Base-by-base conservation (phyloP, 2,113 vertebrate species). In the Poeciliopsis prolifica region DNA sequence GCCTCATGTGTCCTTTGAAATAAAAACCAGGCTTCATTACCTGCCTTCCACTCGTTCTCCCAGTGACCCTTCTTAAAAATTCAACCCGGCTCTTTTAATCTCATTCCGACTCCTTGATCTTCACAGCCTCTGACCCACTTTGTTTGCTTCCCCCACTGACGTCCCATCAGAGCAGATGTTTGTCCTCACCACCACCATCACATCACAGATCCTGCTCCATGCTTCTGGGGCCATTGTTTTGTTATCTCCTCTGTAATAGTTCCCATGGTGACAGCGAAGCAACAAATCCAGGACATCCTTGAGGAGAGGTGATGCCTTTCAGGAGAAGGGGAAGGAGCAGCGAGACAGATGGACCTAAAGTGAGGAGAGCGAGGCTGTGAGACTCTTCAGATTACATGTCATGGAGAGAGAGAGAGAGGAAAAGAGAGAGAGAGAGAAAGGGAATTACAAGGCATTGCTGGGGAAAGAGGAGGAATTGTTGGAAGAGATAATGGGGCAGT, bases 211-310 rank as follows among this genome's bases (percentile, higher is more conserved):
- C 30, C 54, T 65, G 33, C 67, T 69, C 70, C 77, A 81, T 80
- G 70, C 6, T 28, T 82, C 77, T 75, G 81, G 78, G 65, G 28
- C 64, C 79, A 12, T 37, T 37, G 78, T 40, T 84, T 86, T 79
- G 92, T 92, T 92, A 94, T 94, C 90, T 91, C 86, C 89, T 79
- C 84, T 37, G 92, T 90, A 92, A 92, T 91, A 75, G 92, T 94
- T 91, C 91, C 92, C 90, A 92, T 93, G 91, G 92, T 90, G 91
- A 94, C 88, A 84, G 68, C 5, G 24, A 70, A 85, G 89, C 82
- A 78, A 84, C 64, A 78, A 92, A 94, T 91, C 83, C 91, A 94
- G 93, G 92, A 92, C 91, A 94, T 92, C 88, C 91, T 94, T 93
- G 89, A 92, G 87, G 91, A 89, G 85, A 93, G 83, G 89, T 90